These are phyloP conservation scores for Scrobipalpa costella DNA, from an alignment of 2,888 invertebrate genomes.

Conservation along the genomic window DNA sequence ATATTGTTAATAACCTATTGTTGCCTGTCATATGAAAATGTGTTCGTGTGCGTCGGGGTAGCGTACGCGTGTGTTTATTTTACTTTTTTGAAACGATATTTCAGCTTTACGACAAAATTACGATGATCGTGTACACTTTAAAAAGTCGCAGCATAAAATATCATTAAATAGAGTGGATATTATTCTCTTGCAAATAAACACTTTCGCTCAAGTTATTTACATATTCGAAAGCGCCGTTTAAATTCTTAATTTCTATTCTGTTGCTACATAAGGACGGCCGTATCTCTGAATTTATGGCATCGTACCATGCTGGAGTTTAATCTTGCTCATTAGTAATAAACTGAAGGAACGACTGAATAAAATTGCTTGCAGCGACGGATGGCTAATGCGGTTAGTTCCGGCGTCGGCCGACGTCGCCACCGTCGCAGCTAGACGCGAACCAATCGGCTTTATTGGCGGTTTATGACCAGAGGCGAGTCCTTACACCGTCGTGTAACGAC, in stretches of 20 bases:
- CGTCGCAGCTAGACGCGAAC: conserved; percentile 52
- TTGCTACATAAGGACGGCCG: not conserved
- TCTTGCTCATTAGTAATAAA: conserved; percentile 24
- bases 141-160: too few relatives aligned
- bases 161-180: not conserved
- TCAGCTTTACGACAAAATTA: not conserved
- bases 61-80: conserved; percentile 3
- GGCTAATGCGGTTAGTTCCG: conserved; percentile 58
- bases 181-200: not conserved
- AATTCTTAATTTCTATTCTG: conserved; percentile 18
- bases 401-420: conserved; percentile 46
- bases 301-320: conserved; percentile 19
- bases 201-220: conserved; percentile 9
- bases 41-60: conserved; percentile 24
- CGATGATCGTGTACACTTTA: not conserved
- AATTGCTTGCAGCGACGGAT: conserved; percentile 39
- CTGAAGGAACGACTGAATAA: conserved; percentile 27
- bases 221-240: conserved; percentile 17
- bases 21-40: conserved; percentile 42
- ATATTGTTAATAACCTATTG: conserved; percentile 70
- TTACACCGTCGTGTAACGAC: conserved; percentile 40
- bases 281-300: conserved; percentile 11
- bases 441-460: conserved; percentile 56
- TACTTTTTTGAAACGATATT: not conserved
- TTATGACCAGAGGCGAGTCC: conserved; percentile 40